Conservation (phyloP, 23 tunicate species). For the Trididemnum clinides region DNA sequence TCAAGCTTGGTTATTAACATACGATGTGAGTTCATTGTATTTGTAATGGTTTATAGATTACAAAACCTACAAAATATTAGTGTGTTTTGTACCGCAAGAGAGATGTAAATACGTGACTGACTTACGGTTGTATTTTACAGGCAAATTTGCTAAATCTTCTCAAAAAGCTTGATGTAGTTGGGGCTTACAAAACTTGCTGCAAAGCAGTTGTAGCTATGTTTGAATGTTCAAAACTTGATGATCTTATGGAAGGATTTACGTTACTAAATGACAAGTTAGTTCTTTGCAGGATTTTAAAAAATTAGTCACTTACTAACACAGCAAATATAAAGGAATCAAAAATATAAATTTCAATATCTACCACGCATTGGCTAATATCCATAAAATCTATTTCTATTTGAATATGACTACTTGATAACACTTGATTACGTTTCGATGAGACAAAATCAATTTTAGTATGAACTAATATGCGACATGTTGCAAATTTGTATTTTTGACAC, state of each 20-base stretch:
- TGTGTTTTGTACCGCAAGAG: background rate
- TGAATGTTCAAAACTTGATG: conserved; percentile 42
- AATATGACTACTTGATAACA: too few species aligned
- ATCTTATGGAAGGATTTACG: conserved; percentile 68
- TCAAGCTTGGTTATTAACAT: conserved; percentile 79
- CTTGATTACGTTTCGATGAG: too few species aligned
- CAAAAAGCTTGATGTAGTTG: conserved; percentile 77
- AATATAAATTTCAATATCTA: too few species aligned
- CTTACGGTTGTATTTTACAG: conserved; percentile 19
- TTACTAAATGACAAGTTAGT: conserved; percentile 63
- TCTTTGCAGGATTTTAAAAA: too few species aligned
- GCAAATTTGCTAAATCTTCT: conserved; percentile 65
- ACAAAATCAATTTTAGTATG: too few species aligned
- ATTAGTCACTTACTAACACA: too few species aligned
- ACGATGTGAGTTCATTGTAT: conserved; percentile 61
- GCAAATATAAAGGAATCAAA: too few species aligned
- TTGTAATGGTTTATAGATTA: too few species aligned
- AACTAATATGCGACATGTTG: too few species aligned
- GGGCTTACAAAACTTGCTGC: conserved; percentile 66
- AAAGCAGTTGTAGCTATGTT: conserved; percentile 69
- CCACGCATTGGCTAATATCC: too few species aligned
- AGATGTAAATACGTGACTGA: background rate
- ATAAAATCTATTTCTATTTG: too few species aligned
- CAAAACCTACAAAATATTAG: background rate
- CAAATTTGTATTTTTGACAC: too few species aligned